Percentiles rank a stretch among this genome's conserved stretches.
Evolutionary conservation across 2,113 vertebrate genomes (phyloP).

Genomic region (Malurus elegans): DNA sequence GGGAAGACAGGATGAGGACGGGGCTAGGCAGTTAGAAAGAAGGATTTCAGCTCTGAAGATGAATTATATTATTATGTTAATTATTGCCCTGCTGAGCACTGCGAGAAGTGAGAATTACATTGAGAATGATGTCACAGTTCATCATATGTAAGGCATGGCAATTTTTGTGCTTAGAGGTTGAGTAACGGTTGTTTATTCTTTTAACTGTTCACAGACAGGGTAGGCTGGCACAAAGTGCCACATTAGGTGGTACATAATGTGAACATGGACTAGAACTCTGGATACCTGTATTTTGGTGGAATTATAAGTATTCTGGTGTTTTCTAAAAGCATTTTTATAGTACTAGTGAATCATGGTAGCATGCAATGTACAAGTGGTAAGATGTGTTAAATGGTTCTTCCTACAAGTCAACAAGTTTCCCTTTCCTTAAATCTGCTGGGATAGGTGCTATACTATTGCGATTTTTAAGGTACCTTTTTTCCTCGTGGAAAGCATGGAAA

Average conservation of each 20-base stretch:
- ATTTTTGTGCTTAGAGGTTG: not conserved
- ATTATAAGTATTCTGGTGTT: not conserved
- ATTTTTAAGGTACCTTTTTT: not conserved
- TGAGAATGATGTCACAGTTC: not conserved
- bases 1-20: not conserved
- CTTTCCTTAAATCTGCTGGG: not conserved
- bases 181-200: not conserved
- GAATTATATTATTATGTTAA: not conserved
- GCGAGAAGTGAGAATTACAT: not conserved
- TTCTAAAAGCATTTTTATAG: not conserved
- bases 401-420: not conserved
- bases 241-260: not conserved
- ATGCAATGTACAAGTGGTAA: not conserved
- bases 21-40: not conserved
- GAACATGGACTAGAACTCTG: not conserved
- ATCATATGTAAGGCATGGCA: not conserved
- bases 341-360: not conserved
- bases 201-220: not conserved
- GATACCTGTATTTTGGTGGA: not conserved
- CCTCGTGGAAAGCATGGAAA: not conserved
- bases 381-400: not conserved
- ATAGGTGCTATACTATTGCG: not conserved
- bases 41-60: not conserved
- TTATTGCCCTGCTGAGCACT: not conserved
- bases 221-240: not conserved